Conservation (phyloP, 2,113 vertebrate genomes). For the Xiphophorus maculatus region DNA sequence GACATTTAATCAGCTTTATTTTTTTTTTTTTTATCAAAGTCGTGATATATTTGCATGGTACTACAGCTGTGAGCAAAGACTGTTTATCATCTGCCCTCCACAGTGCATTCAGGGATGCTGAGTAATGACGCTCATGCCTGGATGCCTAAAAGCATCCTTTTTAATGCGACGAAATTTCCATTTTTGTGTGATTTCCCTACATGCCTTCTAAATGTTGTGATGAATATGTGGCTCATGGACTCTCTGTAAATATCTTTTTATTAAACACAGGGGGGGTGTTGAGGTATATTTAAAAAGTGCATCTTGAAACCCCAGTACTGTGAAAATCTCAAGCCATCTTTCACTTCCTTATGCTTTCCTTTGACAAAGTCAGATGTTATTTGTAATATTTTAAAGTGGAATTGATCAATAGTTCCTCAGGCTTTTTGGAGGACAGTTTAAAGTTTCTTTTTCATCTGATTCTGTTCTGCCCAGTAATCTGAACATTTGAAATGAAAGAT, state of each 20-base stretch:
- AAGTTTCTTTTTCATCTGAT: background rate
- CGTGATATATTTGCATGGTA: constrained; percentile 24
- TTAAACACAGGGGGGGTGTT: background rate
- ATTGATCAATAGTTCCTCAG: background rate
- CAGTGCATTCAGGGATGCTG: constrained; percentile 31
- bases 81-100: constrained; percentile 10
- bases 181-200: constrained; percentile 4
- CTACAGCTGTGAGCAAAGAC: constrained; percentile 35
- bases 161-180: background rate
- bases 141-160: constrained; percentile 5
- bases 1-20: constrained; percentile 52
- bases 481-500: no score
- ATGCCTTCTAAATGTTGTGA: background rate
- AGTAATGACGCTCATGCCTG: background rate
- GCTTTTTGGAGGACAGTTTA: no score
- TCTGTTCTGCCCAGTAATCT: background rate
- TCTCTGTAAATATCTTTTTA: background rate
- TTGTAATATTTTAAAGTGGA: background rate
- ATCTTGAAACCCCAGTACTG: background rate
- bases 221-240: background rate
- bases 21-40: constrained; percentile 25
- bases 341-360: background rate
- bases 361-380: background rate
- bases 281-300: background rate
- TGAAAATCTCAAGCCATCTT: background rate